phyloP scores from a whole-genome alignment of 2,888 invertebrate genomes.

The Tenthredo mesomela region DNA sequence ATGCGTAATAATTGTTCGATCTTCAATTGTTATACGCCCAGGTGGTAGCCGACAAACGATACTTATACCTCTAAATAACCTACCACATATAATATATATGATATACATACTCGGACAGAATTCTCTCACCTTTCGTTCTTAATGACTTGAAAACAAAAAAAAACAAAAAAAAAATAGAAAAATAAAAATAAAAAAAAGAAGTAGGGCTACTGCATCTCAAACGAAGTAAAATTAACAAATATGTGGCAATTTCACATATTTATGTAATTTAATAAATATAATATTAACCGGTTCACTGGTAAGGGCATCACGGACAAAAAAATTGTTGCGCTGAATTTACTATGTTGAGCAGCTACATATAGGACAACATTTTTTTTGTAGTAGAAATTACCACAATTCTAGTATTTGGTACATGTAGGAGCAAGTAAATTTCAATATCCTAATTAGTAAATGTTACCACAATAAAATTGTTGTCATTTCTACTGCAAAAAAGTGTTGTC shows the following conservation, averaged over 20 bases:
- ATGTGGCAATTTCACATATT: neutral
- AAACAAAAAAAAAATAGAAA: neutral
- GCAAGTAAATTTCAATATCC: too few species aligned
- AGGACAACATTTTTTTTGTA: too few species aligned
- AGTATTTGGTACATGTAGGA: too few species aligned
- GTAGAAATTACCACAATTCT: too few species aligned
- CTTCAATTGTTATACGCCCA: slow-evolving; percentile 70
- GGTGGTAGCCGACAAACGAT: slow-evolving; percentile 70
- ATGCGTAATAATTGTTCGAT: slow-evolving; percentile 72
- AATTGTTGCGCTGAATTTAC: too few species aligned
- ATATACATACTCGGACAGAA: slow-evolving; percentile 23
- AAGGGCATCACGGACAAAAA: too few species aligned
- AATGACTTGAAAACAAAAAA: neutral
- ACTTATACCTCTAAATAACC: slow-evolving; percentile 54
- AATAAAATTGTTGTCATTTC: too few species aligned
- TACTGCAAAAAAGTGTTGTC: too few species aligned
- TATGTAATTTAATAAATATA: too few species aligned
- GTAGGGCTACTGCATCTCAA: neutral
- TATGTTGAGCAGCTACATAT: too few species aligned
- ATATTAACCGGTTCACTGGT: too few species aligned
- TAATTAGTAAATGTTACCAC: too few species aligned
- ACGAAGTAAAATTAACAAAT: neutral
- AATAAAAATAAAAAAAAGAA: neutral
- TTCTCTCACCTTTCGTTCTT: slow-evolving; percentile 55
- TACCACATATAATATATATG: neutral